Percentiles rank a stretch among this genome's conserved stretches.
These are phyloP conservation scores for Grantiella picta DNA, from an alignment of 2,113 vertebrate genomes.

Conservation along the genomic window DNA sequence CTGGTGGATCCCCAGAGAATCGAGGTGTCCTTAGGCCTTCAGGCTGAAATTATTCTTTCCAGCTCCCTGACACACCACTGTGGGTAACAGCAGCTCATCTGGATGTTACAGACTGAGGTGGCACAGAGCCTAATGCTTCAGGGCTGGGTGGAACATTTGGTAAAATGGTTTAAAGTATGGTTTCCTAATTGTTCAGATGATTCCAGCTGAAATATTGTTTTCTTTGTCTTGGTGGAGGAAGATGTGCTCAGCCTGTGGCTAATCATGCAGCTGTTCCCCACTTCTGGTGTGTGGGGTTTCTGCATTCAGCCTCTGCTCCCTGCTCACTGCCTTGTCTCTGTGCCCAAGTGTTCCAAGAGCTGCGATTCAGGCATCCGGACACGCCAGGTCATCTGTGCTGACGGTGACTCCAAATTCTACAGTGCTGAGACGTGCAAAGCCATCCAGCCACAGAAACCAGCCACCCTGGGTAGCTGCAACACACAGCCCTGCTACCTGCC, in stretches of 20 bases:
- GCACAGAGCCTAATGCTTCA: background rate
- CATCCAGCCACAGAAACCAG: slow-evolving; percentile 72
- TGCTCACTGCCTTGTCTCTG: background rate
- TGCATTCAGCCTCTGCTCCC: background rate
- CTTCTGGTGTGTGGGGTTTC: background rate
- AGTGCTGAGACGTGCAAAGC: slow-evolving; percentile 71
- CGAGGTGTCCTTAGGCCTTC: background rate
- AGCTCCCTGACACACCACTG: background rate
- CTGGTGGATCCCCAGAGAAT: background rate
- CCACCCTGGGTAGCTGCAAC: slow-evolving; percentile 84
- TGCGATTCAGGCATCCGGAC: slow-evolving; percentile 83
- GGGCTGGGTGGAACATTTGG: background rate
- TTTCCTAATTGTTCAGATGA: background rate
- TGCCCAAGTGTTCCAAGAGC: slow-evolving; percentile 87
- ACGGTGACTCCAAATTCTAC: slow-evolving; percentile 76
- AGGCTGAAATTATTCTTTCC: background rate
- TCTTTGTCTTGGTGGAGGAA: background rate
- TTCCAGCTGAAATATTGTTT: slow-evolving; percentile 1
- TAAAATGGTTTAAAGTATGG: background rate
- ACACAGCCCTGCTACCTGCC: slow-evolving; percentile 82
- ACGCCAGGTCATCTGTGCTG: slow-evolving; percentile 87
- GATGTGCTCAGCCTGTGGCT: background rate
- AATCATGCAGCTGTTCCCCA: background rate
- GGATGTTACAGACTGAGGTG: background rate
- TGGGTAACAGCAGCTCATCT: background rate